Evolutionary conservation across 2,797 vertebrate genomes (phyloP), one percentile per base, ranked within the genome.

Genomic region (Myoxocephalus aenaeus): DNA sequence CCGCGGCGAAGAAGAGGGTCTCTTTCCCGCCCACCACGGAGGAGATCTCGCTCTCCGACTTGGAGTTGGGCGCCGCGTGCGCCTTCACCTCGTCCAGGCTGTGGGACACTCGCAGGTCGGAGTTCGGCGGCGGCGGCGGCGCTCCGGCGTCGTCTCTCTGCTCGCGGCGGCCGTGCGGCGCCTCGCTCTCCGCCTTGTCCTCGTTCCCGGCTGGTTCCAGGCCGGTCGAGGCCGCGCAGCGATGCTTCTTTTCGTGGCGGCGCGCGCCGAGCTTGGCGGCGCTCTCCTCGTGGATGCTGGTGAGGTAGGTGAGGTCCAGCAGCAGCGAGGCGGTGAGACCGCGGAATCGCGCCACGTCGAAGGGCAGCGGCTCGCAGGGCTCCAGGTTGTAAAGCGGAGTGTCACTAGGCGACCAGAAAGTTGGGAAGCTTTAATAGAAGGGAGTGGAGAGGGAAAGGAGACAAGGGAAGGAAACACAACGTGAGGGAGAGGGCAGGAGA

Each of bases 381-480:
- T 99, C 98, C 97, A 99, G 95, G 94, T 99, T 99, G 96, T 98
- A 99, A 79, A 99, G 70, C 0, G 98, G 98, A 76, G 98, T 99
- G 95, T 99, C 98, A 97, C 98, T 99, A 98, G 98, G 97, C 89
- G 98, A 99, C 97, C 98, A 99, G 96, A 99, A 99, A 98, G 97
- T 97, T 98, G 97, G 97, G 97, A 98, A 99, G 97, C 97, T 98
- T 99, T 97, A 97, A 97, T 97, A 94, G 97, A 95, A 94, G 94
- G 73, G 71, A 80, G 86, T 80, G 84, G 94, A 96, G 95, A 94
- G 94, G 96, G 92, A 95, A 96, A 89, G 20, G 80, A 92, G 88
- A 93, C 85, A 92, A 92, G 86, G 93, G 87, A 92, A 91, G 89
- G 96, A 97, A 96, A 96, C 95, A 97, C 95, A 96, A 96, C 96